These are phyloP conservation scores for Seriola dumerili DNA, from an alignment of 2,113 vertebrate species.

Conservation along the genomic window DNA sequence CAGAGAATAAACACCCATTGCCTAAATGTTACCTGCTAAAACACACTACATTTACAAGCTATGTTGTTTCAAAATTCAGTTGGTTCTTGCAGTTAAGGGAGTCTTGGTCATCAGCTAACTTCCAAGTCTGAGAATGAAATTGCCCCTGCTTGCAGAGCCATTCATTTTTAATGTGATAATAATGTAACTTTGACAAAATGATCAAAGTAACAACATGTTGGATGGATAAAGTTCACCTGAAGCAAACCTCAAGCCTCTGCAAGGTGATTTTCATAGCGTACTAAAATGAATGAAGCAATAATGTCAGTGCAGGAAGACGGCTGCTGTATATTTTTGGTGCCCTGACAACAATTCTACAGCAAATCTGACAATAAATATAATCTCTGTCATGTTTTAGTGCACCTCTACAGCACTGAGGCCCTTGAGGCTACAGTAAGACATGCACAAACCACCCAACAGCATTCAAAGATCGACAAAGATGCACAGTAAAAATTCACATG, in stretches of 20 bases:
- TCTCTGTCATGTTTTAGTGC: not conserved
- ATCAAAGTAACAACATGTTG: not conserved
- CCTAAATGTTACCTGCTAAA: too few relatives aligned
- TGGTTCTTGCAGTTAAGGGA: too few relatives aligned
- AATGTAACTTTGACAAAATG: not conserved
- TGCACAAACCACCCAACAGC: not conserved
- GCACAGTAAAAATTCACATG: too few relatives aligned
- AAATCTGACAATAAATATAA: conserved; percentile 8
- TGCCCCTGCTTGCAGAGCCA: not conserved
- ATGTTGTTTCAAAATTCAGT: not conserved
- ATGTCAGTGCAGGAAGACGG: not conserved
- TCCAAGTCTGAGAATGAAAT: not conserved
- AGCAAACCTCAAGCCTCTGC: not conserved
- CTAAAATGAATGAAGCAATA: not conserved
- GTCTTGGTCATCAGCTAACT: too few relatives aligned
- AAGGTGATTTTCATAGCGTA: not conserved
- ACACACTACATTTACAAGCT: not conserved
- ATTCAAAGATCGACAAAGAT: not conserved
- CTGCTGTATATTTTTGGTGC: not conserved
- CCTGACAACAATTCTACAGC: not conserved
- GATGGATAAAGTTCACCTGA: not conserved
- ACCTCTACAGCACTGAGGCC: not conserved
- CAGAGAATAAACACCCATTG: too few relatives aligned
- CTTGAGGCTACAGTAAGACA: not conserved
- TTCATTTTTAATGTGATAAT: not conserved